These are phyloP conservation scores for Epirrita christyi DNA, from an alignment of 2,888 invertebrate genomes.

Conservation along the genomic window DNA sequence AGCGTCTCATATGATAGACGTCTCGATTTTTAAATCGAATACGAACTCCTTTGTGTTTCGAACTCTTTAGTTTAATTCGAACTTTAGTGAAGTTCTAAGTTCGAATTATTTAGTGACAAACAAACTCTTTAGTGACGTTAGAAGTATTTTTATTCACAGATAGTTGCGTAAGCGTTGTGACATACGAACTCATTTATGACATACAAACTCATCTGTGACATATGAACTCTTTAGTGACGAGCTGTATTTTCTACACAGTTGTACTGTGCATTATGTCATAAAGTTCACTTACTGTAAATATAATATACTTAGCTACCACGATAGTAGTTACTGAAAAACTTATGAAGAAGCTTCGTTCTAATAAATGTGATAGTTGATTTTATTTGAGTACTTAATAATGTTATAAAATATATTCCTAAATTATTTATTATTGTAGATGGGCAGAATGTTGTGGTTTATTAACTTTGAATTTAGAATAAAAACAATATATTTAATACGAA, in stretches of 20 bases:
- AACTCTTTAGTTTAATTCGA: conserved; percentile 40
- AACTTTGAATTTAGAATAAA: not conserved
- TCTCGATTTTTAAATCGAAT: conserved; percentile 70
- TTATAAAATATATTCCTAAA: conserved; percentile 78
- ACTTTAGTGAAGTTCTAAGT: conserved; percentile 9
- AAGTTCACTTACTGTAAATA: conserved; percentile 40
- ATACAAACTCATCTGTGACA: conserved; percentile 38
- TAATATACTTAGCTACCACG: conserved; percentile 26
- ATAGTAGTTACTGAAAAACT: conserved; percentile 63
- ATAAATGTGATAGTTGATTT: conserved; percentile 84
- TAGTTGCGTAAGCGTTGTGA: conserved; percentile 32
- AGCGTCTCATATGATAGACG: conserved; percentile 68
- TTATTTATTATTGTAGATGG: conserved; percentile 74
- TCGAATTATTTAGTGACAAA: conserved; percentile 31
- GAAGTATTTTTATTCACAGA: conserved; percentile 61
- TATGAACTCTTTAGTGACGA: conserved; percentile 17
- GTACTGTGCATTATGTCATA: conserved; percentile 4
- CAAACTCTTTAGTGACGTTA: conserved; percentile 57
- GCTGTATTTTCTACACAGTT: not conserved
- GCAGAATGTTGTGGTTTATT: conserved; percentile 37
- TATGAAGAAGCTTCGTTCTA: conserved; percentile 75
- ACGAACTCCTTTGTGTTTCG: conserved; percentile 38
- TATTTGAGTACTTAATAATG: conserved; percentile 83
- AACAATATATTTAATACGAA: conserved; percentile 1
- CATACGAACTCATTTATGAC: too few relatives aligned